Evolutionary conservation across 2,888 invertebrate genomes (phyloP).

Genomic region (Mamestra brassicae): DNA sequence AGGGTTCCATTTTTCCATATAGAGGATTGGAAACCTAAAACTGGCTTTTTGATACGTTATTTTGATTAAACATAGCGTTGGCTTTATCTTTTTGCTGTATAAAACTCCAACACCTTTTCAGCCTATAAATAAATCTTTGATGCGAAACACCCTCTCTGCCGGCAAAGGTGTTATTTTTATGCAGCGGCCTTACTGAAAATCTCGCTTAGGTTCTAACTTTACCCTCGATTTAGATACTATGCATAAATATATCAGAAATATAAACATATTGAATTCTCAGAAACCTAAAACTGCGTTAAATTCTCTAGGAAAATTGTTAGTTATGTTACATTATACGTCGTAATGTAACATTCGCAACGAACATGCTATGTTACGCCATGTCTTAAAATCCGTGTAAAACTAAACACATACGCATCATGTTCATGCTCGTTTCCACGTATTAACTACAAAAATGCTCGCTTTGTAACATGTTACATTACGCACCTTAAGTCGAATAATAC

Average conservation of each 20-base stretch:
- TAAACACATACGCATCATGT: no score
- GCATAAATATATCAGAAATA: background rate
- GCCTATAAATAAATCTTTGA: conserved; percentile 40
- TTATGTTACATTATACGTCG: no score
- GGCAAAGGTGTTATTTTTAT: conserved; percentile 41
- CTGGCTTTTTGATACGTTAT: no score
- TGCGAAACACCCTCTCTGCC: conserved; percentile 9
- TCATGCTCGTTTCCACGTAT: no score
- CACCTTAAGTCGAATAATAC: no score
- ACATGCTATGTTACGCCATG: no score
- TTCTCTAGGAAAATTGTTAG: no score
- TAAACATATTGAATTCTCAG: background rate
- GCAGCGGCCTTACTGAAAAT: conserved; percentile 7
- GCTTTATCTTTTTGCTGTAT: background rate
- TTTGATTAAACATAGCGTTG: background rate
- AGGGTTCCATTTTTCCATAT: background rate
- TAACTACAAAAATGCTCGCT: no score
- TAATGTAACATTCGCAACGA: no score
- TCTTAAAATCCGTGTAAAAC: no score
- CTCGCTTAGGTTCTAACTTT: conserved; percentile 19
- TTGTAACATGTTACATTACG: no score
- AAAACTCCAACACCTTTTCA: conserved; percentile 26
- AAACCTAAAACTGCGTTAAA: background rate
- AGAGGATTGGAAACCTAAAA: no score
- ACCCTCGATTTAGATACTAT: background rate